Evolutionary conservation across 2,113 vertebrate species (phyloP).

Genomic region (Vulpes vulpes): DNA sequence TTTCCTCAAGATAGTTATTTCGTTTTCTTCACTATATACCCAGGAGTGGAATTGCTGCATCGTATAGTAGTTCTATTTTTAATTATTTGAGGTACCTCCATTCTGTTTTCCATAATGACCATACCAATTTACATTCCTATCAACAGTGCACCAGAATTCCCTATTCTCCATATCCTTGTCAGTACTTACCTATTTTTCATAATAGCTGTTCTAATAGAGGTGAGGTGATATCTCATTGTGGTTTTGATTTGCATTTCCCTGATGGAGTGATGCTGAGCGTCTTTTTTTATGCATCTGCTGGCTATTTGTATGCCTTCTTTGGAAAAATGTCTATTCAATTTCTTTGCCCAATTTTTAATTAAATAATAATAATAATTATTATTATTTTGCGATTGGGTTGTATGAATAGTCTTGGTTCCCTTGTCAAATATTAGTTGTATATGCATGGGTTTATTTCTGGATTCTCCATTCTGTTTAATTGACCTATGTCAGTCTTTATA

Average conservation of each 20-base stretch:
- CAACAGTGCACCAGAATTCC: not conserved
- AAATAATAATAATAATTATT: not conserved
- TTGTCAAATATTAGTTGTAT: not conserved
- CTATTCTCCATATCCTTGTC: not conserved
- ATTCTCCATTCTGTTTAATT: not conserved
- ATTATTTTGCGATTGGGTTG: not conserved
- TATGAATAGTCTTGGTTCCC: not conserved
- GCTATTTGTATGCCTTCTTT: not conserved
- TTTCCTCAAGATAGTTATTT: not conserved
- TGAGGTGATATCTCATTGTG: not conserved
- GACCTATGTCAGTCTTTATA: not conserved
- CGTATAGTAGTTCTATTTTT: not conserved
- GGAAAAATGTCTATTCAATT: not conserved
- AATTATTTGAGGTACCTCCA: not conserved
- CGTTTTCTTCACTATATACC: not conserved
- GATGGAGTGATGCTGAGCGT: not conserved
- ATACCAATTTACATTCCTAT: not conserved
- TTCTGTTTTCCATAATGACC: not conserved
- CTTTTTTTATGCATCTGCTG: not conserved
- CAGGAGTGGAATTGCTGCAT: not conserved
- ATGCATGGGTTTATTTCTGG: not conserved
- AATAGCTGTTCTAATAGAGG: not conserved
- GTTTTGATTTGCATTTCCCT: not conserved
- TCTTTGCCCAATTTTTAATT: not conserved
- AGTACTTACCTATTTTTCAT: not conserved